Evolutionary conservation across 2,888 invertebrate species (phyloP), one percentile per base, ranked within the genome.

Genomic region (Frankliniella fusca): DNA sequence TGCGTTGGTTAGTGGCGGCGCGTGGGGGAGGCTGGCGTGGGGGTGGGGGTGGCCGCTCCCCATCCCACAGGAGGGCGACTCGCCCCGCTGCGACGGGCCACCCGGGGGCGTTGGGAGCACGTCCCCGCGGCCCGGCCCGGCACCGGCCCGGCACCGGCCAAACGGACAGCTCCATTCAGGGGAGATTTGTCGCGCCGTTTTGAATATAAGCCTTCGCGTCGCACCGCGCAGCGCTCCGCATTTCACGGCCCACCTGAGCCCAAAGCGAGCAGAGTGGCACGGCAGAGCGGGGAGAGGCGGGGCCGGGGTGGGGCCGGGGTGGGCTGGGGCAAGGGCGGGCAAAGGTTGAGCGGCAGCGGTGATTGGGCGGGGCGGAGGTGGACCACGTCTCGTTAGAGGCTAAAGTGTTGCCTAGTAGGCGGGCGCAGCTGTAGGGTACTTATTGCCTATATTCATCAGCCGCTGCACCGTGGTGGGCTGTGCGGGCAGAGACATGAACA

Each of bases 151-250:
- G 12, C 70, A 27, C 23, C 23, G 23, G 27, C 11, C 12, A 61
- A 61, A 76, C 70, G 11, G 70, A 76, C 70, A 76, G 70, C 23
- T 23, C 27, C 70, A 76, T 76, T 76, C 70, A 76, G 27, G 27
- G 27, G 70, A n/a, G 70, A 76, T 76, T 76, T 76, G 70, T 76
- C 54, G 54, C 54, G 54, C 54, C 18, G 54, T 54, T 54, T 54
- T 54, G 54, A 54, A 54, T 54, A 54, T 54, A 54, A 54, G 54
- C 54, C 20, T 11, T 54, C 54, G 54, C 20, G 54, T 54, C 54
- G 54, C 54, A 15, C 0, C 54, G 54, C 54, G 54, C 15, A 20
- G 54, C 54, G 54, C 54, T 54, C 18, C 54, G 54, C 54, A 54
- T 54, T 54, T 54, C 70, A 27, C 70, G 70, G 70, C 23, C 70